A percentile compares a stretch with the other conserved stretches of the same genome.
Evolutionary conservation across 2,888 invertebrate genomes (phyloP).

Genomic region (Drosophila borborema): DNA sequence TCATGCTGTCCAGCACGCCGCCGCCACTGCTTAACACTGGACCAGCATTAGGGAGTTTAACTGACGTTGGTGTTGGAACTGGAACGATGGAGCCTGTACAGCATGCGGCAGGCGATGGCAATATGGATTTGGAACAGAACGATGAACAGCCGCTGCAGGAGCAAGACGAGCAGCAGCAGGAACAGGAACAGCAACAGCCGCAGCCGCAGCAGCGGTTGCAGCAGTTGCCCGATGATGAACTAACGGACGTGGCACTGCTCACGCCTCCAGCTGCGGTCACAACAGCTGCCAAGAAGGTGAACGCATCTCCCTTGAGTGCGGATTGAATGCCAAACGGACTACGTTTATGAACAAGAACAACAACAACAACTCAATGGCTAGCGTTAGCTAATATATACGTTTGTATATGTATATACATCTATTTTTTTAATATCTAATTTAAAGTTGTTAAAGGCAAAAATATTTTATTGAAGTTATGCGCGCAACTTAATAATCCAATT

Average conservation of each 20-base stretch:
- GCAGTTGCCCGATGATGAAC: conserved; percentile 44
- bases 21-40: conserved; percentile 67
- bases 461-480: conserved; percentile 73
- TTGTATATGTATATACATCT: conserved; percentile 31
- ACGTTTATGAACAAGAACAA: conserved; percentile 28
- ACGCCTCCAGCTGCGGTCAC: conserved; percentile 38
- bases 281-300: conserved; percentile 54
- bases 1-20: conserved; percentile 79
- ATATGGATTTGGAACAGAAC: conserved; percentile 29
- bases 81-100: conserved; percentile 19
- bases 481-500: conserved; percentile 45
- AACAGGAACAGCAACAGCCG: not conserved
- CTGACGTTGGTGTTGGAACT: not conserved
- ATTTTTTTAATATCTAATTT: conserved; percentile 68
- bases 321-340: conserved; percentile 61
- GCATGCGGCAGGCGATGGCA: conserved; percentile 38
- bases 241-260: conserved; percentile 60
- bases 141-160: not conserved
- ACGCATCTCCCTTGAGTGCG: conserved; percentile 60
- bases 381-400: conserved; percentile 32
- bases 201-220: conserved; percentile 2
- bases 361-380: conserved; percentile 24
- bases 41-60: not conserved
- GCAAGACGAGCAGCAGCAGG: not conserved
- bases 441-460: conserved; percentile 65